Evolutionary conservation across 2,113 vertebrate species (phyloP), one percentile per base, ranked within the genome.

Genomic region (Amphiprion percula): DNA sequence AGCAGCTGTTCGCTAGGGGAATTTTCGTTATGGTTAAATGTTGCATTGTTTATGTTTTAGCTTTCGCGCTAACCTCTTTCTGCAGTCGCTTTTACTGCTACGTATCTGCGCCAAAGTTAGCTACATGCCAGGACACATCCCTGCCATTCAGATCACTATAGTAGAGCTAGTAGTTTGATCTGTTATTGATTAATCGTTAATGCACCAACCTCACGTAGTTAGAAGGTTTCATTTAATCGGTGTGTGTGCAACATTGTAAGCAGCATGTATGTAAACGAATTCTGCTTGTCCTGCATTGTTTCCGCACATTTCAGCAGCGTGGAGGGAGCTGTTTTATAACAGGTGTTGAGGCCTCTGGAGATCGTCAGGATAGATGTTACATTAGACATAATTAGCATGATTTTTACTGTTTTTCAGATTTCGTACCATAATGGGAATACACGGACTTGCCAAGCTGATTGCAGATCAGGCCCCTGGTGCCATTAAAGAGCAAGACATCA

Each of bases 401-500:
- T 21, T 3, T 53, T n/a, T 2, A 10, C 21, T 86, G 10, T 74
- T 72, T 69, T 46, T 44, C 39, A 87, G 85, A 88, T 2, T 1
- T 59, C 10, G 14, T 23, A 49, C 58, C 79, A 83, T 83, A 61
- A 99, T 99, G 97, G 98, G 98, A 92, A 99, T 99, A 88, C 98
- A 99, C 33, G 98, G 98, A 44, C 94, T 99, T 75, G 96, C 97
- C 37, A 99, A 98, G 75, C 94, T 99, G 10, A 98, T 99, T 0
- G 97, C 97, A 0, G 98, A 99, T 0, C 95, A 97, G 83, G 97
- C 97, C 8, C 98, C 98, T 0, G 77, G 85, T 0, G 97, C 98
- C 87, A 97, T 99, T 79, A 96, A 96, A 79, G 98, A 99, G 81
- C 95, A 99, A 1, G 98, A 99, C 63, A 97, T 99, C 65, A 99